These are phyloP conservation scores for Cheilosia pagana DNA, from an alignment of 2,888 invertebrate genomes.

Conservation along the genomic window DNA sequence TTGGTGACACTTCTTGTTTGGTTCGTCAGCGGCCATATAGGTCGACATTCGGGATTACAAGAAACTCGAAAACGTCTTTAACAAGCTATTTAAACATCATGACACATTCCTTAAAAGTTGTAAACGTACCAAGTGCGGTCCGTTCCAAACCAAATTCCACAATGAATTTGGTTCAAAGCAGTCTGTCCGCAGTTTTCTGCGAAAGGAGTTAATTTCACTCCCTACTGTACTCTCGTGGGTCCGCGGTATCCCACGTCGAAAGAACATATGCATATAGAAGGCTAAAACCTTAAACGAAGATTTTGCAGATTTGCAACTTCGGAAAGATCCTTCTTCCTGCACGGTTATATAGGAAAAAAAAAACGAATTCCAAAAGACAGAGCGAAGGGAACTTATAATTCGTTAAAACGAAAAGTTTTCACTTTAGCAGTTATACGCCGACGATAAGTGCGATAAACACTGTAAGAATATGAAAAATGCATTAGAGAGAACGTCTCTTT, in stretches of 20 bases:
- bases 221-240: neutral
- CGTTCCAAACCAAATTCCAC: too few species aligned
- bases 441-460: slow-evolving; percentile 73
- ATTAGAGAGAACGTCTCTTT: slow-evolving; percentile 40
- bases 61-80: too few species aligned
- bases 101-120: too few species aligned
- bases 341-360: neutral
- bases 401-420: slow-evolving; percentile 71
- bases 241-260: neutral
- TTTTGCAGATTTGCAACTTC: slow-evolving; percentile 60
- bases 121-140: too few species aligned
- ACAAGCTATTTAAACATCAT: too few species aligned
- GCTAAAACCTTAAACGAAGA: slow-evolving; percentile 42
- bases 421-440: slow-evolving; percentile 58
- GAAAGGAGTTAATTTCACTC: neutral
- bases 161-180: too few species aligned
- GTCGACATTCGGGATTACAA: too few species aligned
- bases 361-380: neutral
- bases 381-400: slow-evolving; percentile 59
- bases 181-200: too few species aligned
- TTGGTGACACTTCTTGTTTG: too few species aligned
- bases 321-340: slow-evolving; percentile 20
- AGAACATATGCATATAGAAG: slow-evolving; percentile 9
- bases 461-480: slow-evolving; percentile 73
- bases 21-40: too few species aligned